Base-by-base conservation (phyloP, 2,888 invertebrate species). In the Meiosimyza decipiens region DNA sequence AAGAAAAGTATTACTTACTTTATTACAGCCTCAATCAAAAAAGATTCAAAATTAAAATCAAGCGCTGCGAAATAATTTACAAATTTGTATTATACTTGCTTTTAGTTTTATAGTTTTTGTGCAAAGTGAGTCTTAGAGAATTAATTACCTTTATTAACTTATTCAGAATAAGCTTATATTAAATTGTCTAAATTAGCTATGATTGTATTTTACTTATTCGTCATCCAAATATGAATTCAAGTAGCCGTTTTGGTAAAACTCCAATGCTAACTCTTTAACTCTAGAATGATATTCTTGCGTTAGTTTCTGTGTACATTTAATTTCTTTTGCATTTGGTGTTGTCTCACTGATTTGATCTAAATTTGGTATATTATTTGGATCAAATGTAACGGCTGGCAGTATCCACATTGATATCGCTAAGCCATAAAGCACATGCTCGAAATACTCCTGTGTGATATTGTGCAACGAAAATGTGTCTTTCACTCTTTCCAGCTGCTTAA, bases 371-470 rank as follows among this genome's bases (percentile, higher is more conserved):
- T 86, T 84, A 57, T 84, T 76, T 0, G 84, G 81, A 80, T 86
- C 85, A 66, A 87, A 86, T 16, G 87, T 87, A 1, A 87, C 83
- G 1, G 87, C 87, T 3, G 87, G 87, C 55, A 87, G 70, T 52
- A 87, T 80, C 87, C 87, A 87, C 79, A 83, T 82, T 4, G 81
- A 80, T 64, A 84, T 81, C 5, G 84, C 86, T 60, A 87, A 72
- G 0, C 87, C 87, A 51, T 86, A 87, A 9, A 85, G 78, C 15
- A 84, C 80, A 54, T 85, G 80, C 13, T 79, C 79, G 60, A 82
- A 80, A 73, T 84, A 84, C 57, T 87, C 84, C 9, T 80, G 72
- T 51, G 78, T 84, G 33, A 87, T 80, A n/a, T 82, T 83, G 64
- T 81, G 77, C 63, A 84, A 60, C 0, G 84, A 82, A 71, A 82